Evolutionary conservation across 2,113 vertebrate species (phyloP), one percentile per base, ranked within the genome.

Genomic region (Nothocercus julius): DNA sequence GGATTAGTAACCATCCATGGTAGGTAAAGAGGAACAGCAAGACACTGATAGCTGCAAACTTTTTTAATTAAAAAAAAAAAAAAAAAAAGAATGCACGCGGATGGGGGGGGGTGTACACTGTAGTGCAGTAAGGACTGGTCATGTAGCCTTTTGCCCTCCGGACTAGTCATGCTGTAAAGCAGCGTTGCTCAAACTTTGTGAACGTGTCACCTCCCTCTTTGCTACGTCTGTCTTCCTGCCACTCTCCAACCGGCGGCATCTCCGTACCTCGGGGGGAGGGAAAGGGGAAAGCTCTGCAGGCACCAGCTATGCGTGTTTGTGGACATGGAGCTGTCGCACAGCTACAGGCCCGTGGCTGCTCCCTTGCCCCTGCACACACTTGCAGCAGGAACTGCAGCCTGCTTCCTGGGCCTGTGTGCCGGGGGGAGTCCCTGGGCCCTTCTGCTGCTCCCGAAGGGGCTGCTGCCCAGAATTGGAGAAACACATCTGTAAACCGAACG

Each of bases 11-110:
- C 78, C 51, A 42, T 79, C 63, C 22, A 4, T 32, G 58, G 77
- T 85, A 84, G 69, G 91, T 93, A 96, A 93, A 82, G 87, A 95
- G 72, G 69, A 96, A 94, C 49, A 89, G 59, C 76, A 88, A 94
- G 93, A 95, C 87, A 73, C 70, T 20, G 70, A 94, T 91, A 87
- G 82, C 85, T 95, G 93, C 90, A 93, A 49, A 77, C 72, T 73
- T 79, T 78, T 97, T 97, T 89, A 95, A 96, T 93, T 72, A 17
- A 44, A 89, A 75, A 92, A 91, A 19, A 42, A 11, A 76, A 5
- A 36, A 36, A 36, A 36, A 36, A 36, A 36, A 69, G 25, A 68
- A 64, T 17, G 30, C 21, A 5, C 3, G 0, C 1, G 0, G 32
- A 58, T 87, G 76, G 82, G 32, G 63, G 73, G 5, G 34, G 17